These are phyloP conservation scores for Trididemnum clinides DNA, from an alignment of 23 tunicate genomes.

Conservation along the genomic window DNA sequence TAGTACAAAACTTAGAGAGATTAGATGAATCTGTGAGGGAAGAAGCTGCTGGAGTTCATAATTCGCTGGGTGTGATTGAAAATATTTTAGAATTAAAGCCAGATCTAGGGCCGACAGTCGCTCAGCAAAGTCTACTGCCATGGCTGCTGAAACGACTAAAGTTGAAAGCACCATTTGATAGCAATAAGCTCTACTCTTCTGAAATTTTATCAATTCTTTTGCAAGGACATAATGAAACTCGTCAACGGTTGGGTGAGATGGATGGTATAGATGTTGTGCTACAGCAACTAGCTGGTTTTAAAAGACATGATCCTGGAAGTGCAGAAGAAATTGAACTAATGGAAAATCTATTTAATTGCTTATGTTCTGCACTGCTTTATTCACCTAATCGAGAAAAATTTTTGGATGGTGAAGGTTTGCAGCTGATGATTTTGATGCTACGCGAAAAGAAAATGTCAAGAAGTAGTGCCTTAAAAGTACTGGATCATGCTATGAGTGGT, in stretches of 20 bases:
- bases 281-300: constrained; percentile 89
- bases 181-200: constrained; percentile 77
- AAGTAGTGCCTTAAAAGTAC: constrained; percentile 87
- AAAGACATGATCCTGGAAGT: constrained; percentile 76
- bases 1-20: constrained; percentile 89
- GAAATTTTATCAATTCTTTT: constrained; percentile 89
- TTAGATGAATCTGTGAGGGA: constrained; percentile 89
- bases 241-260: constrained; percentile 71
- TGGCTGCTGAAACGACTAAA: constrained; percentile 87
- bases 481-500: constrained; percentile 94
- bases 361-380: constrained; percentile 72
- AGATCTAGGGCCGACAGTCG: constrained; percentile 41
- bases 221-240: constrained; percentile 74
- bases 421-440: constrained; percentile 95
- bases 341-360: constrained; percentile 93
- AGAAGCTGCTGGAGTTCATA: constrained; percentile 89
- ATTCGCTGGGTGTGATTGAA: constrained; percentile 80
- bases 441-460: constrained; percentile 96
- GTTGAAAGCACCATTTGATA: constrained; percentile 72
- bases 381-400: constrained; percentile 67
- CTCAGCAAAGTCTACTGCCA: constrained; percentile 67
- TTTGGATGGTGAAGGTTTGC: constrained; percentile 96
- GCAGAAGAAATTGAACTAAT: constrained; percentile 91
- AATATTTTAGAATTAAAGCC: constrained; percentile 86
- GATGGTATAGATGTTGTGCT: constrained; percentile 91